Evolutionary conservation across 2,888 invertebrate species (phyloP).

Genomic region (Philopedon plagiatum): DNA sequence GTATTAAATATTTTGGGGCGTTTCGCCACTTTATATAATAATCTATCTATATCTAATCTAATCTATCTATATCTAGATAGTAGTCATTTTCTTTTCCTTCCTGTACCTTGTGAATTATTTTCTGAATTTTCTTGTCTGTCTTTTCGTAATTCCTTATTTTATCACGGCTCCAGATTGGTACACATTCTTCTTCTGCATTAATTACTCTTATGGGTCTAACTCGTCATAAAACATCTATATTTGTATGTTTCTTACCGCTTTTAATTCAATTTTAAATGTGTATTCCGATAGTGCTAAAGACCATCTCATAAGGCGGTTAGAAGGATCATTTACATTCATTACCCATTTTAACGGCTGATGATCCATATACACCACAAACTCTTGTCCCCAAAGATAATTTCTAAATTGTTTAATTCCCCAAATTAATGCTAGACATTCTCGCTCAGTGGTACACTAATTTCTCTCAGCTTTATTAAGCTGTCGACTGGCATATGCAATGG

Average conservation of each 20-base stretch:
- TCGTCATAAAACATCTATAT: slow-evolving; percentile 48
- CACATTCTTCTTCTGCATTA: background rate
- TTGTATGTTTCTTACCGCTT: slow-evolving; percentile 47
- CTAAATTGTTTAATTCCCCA: slow-evolving; percentile 47
- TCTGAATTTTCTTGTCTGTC: background rate
- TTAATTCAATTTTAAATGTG: slow-evolving; percentile 42
- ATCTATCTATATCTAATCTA: too few relatives aligned
- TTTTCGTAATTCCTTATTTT: background rate
- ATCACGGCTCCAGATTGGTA: slow-evolving; percentile 30
- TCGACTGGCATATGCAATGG: slow-evolving; percentile 49
- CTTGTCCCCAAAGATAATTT: slow-evolving; percentile 46
- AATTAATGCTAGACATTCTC: slow-evolving; percentile 49
- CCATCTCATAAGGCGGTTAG: slow-evolving; percentile 47
- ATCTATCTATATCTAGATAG: background rate
- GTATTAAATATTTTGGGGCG: background rate
- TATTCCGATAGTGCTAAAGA: slow-evolving; percentile 47
- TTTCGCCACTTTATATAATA: too few relatives aligned
- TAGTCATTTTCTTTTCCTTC: background rate
- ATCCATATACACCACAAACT: slow-evolving; percentile 45
- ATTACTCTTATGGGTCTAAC: slow-evolving; percentile 31
- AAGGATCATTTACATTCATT: slow-evolving; percentile 43
- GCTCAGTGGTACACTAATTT: slow-evolving; percentile 46
- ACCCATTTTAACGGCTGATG: slow-evolving; percentile 52
- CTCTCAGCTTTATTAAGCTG: slow-evolving; percentile 44
- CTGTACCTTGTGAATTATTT: background rate